These are phyloP conservation scores for Rhogogaster chlorosoma DNA, from an alignment of 2,888 invertebrate genomes.

Conservation along the genomic window DNA sequence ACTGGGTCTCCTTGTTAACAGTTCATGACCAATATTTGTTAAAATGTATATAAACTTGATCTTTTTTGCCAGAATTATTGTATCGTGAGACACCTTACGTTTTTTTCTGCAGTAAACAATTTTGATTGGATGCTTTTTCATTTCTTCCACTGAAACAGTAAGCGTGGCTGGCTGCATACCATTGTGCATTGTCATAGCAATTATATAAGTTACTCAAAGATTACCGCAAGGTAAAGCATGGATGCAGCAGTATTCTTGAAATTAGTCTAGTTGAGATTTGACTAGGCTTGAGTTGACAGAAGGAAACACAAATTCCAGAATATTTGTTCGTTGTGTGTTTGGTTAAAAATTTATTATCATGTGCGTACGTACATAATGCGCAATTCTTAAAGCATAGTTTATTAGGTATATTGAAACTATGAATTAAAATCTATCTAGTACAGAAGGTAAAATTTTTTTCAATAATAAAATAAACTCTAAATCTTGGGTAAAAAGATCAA, in stretches of 20 bases:
- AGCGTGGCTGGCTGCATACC: not conserved
- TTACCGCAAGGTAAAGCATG: constrained; percentile 19
- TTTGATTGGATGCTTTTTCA: not conserved
- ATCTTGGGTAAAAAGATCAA: constrained; percentile 71
- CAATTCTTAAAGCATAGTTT: constrained; percentile 47
- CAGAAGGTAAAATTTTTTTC: constrained; percentile 63
- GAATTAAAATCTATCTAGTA: constrained; percentile 57
- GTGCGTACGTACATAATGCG: constrained; percentile 61
- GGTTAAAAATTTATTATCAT: constrained; percentile 65
- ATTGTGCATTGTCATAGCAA: constrained; percentile 19
- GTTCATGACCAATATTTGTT: not conserved
- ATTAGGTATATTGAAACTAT: constrained; percentile 54
- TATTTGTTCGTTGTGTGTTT: constrained; percentile 42
- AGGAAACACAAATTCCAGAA: not conserved
- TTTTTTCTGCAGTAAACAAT: not conserved
- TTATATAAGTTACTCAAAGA: constrained; percentile 30
- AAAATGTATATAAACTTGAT: not conserved
- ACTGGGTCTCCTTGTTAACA: not conserved
- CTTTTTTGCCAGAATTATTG: not conserved
- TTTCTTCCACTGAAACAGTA: constrained; percentile 11
- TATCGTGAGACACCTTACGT: constrained; percentile 26
- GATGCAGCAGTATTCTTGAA: constrained; percentile 22
- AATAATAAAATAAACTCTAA: constrained; percentile 74
- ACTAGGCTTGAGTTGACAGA: constrained; percentile 28
- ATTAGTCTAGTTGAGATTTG: constrained; percentile 45